Base-by-base conservation (phyloP, 2,888 invertebrate genomes). In the Hoplodrina blanda region DNA sequence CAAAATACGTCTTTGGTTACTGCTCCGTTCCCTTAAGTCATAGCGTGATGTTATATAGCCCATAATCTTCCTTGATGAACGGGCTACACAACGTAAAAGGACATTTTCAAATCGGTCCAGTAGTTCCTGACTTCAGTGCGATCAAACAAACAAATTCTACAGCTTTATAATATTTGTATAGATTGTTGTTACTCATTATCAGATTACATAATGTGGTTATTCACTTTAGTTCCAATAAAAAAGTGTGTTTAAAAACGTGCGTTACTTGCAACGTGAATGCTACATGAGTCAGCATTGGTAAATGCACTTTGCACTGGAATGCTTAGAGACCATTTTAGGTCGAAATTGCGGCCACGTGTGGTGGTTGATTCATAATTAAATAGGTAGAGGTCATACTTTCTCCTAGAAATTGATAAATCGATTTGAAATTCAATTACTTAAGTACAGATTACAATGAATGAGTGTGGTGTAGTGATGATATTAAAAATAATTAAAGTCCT, bases 201-300 rank as follows among this genome's bases (percentile, higher is more conserved):
- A 33, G 25, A 54, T 76, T 68, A 37, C 54, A 17, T 55, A 50
- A 63, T 56, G 8, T 13, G 25, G 53, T 80, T 76, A 76, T 69
- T 76, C 76, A 76, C 49, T 20, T 50, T n/a, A 44, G 56, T 80
- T 75, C 54, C 17, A 44, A 33, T 19, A 75, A 52, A 20, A 13
- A 50, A 62, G 49, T 55, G 41, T 52, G 33, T 44, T 53, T 1
- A 11, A 41, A 41, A 74, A 61, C 46, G 52, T 72, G 61, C 33
- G 0, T 50, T 49, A n/a, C 0, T 30, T 65, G 52, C 49, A 75
- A 64, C 74, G 56, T 74, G 75, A 49, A 50, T n/a, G 1, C 19
- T 50, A 19, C 0, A 62, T 75, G 76, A 76, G 17, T 76, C 81
- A 76, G 17, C n/a, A 1, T 15, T 25, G n/a, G n/a, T 5, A n/a